A percentile compares a stretch with the other conserved stretches of the same genome.
Conservation (phyloP, 2,113 vertebrate genomes). For the Conger conger region DNA sequence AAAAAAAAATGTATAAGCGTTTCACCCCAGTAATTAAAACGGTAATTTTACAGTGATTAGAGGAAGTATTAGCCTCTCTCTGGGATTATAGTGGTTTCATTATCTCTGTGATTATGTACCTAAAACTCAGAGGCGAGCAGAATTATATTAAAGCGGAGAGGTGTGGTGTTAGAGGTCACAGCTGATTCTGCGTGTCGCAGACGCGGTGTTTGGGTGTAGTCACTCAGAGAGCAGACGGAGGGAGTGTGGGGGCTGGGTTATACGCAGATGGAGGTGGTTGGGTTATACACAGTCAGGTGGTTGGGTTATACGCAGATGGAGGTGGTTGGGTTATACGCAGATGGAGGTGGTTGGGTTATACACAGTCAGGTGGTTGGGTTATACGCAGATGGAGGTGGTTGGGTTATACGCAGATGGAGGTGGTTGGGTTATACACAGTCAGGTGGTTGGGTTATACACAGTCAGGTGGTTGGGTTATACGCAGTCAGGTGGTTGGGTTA, state of each 20-base stretch:
- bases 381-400: no score
- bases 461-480: no score
- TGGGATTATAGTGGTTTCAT: slow-evolving; percentile 67
- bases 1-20: slow-evolving; percentile 46
- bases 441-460: no score
- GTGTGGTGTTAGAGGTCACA: neutral
- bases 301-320: no score
- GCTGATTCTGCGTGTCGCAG: neutral
- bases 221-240: neutral
- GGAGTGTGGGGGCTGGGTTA: neutral
- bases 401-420: neutral
- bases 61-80: slow-evolving; percentile 57
- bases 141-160: slow-evolving; percentile 53
- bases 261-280: no score
- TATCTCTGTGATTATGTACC: slow-evolving; percentile 62
- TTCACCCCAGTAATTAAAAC: slow-evolving; percentile 69
- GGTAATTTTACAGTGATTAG: slow-evolving; percentile 64
- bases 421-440: no score
- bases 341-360: no score
- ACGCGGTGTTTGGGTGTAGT: neutral
- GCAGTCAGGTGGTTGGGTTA: neutral
- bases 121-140: slow-evolving; percentile 50
- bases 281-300: neutral
- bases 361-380: neutral
- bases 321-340: no score